Evolutionary conservation across 2,888 invertebrate species (phyloP).

Genomic region (Lasioglossum marginatum): DNA sequence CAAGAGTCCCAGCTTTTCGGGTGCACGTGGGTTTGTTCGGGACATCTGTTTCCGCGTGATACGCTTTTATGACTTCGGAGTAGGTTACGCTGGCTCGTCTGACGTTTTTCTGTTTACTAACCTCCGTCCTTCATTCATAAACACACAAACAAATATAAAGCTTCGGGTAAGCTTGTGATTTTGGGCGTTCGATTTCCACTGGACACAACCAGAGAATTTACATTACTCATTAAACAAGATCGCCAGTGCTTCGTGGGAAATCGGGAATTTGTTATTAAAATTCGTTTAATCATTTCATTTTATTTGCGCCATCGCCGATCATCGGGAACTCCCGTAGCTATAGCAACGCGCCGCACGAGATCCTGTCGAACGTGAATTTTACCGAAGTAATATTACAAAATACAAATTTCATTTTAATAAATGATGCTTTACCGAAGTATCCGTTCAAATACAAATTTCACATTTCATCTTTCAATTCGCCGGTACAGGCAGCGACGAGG

Average conservation of each 20-base stretch:
- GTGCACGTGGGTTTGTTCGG: background rate
- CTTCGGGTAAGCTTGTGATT: no score
- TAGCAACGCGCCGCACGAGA: no score
- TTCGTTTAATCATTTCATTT: background rate
- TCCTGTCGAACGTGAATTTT: background rate
- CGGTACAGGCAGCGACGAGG: no score
- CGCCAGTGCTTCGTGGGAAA: no score
- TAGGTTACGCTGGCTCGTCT: background rate
- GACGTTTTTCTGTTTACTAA: no score
- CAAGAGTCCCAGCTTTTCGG: background rate
- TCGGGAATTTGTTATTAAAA: no score
- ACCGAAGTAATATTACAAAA: background rate
- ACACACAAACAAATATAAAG: background rate
- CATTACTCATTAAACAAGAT: background rate
- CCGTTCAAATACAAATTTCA: no score
- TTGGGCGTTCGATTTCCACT: background rate
- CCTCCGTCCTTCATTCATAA: no score
- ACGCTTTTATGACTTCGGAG: constrained; percentile 25
- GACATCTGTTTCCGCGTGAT: constrained; percentile 40
- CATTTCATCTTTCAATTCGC: no score
- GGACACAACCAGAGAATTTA: background rate
- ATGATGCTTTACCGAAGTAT: no score
- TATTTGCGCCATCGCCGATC: background rate
- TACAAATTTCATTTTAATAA: background rate
- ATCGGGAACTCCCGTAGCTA: no score